Percentiles rank a stretch among this genome's conserved stretches.
Evolutionary conservation across 1,140 invertebrate genomes (phyloP).

Genomic region (Trichogramma pretiosum): DNA sequence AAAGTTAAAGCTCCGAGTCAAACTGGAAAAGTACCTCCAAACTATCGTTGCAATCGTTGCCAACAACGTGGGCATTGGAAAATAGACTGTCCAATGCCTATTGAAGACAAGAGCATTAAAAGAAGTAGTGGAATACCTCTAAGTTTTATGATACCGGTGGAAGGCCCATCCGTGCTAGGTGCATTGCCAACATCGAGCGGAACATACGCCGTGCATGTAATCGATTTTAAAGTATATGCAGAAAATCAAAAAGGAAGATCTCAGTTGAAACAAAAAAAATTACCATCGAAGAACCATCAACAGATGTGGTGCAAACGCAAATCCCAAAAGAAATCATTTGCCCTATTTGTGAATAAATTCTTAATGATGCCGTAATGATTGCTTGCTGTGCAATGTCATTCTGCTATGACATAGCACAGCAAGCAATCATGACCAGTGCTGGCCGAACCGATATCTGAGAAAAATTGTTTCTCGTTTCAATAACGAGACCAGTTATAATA

Average conservation of each 20-base stretch:
- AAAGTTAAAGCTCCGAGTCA: constrained; percentile 79
- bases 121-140: constrained; percentile 94
- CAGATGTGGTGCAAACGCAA: constrained; percentile 54
- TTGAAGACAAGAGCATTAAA: constrained; percentile 71
- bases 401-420: constrained; percentile 96
- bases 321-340: constrained; percentile 88
- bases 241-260: constrained; percentile 62
- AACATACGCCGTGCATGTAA: constrained; percentile 80
- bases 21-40: constrained; percentile 76
- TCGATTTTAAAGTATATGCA: constrained; percentile 77
- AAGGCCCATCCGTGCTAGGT: constrained; percentile 79
- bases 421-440: constrained; percentile 87
- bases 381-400: constrained; percentile 96
- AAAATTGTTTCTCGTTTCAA: constrained; percentile 81
- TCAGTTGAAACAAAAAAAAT: no score
- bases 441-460: constrained; percentile 82
- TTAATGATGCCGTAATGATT: constrained; percentile 92
- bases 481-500: constrained; percentile 85
- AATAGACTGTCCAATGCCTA: constrained; percentile 73
- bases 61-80: constrained; percentile 92
- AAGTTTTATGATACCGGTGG: constrained; percentile 90
- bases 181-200: constrained; percentile 88
- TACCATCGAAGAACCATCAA: constrained; percentile 51
- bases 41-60: constrained; percentile 89
- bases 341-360: constrained; percentile 83